phyloP scores from a whole-genome alignment of 2,113 vertebrate species.

The Eurypyga helias region DNA sequence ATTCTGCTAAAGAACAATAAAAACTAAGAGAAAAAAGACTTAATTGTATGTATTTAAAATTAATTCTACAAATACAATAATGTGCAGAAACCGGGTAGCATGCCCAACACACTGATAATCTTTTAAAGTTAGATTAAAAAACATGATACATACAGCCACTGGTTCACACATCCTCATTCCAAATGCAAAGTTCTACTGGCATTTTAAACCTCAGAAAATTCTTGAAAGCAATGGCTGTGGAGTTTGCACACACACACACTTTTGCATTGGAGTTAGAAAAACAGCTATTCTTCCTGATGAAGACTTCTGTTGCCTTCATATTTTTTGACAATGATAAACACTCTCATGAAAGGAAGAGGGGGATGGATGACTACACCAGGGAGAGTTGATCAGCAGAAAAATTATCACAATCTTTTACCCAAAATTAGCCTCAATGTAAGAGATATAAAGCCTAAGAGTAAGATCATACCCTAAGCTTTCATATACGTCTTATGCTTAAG shows the following conservation, averaged over 20 bases:
- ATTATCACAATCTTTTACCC: background rate
- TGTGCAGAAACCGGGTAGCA: background rate
- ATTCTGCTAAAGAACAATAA: background rate
- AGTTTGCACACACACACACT: background rate
- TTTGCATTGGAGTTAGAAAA: background rate
- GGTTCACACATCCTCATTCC: background rate
- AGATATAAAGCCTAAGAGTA: background rate
- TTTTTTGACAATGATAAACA: background rate
- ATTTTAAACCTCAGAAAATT: background rate
- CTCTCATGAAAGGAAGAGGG: background rate
- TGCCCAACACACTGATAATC: background rate
- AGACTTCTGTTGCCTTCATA: background rate
- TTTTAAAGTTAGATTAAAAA: background rate
- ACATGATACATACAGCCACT: rapidly evolving
- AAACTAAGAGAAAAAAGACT: background rate
- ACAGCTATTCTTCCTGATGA: background rate
- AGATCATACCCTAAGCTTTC: background rate
- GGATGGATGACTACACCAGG: background rate
- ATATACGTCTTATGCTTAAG: background rate
- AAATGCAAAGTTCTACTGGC: background rate
- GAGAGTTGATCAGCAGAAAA: background rate
- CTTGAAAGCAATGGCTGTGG: background rate
- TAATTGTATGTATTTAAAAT: background rate
- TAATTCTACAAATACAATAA: background rate
- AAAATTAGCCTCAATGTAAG: background rate